Evolutionary conservation across 1,140 invertebrate species (phyloP), one percentile per base, ranked within the genome.

Genomic region (Papilio glaucus): DNA sequence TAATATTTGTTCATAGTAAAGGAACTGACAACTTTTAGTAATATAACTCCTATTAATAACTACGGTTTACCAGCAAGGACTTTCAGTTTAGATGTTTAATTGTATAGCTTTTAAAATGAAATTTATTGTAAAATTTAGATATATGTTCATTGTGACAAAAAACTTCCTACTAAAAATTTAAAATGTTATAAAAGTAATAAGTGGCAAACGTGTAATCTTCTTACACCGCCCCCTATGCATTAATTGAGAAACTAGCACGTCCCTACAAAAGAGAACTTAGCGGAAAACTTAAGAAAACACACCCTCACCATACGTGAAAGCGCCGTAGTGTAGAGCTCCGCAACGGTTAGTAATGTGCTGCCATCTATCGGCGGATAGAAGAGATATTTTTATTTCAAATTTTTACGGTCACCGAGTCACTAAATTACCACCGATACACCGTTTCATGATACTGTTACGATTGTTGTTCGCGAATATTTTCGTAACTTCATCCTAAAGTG

Each of bases 291-390:
- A 68, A 89, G 85, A 81, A 89, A 90, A 87, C 75, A 80, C 77
- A 74, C 76, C 74, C 65, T 73, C 73, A 80, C 77, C 77, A 77
- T 82, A 71, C 81, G 79, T 80, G 79, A 72, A 76, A 76, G 81
- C 81, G 78, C 79, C 77, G 84, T 76, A 83, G 80, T 83, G 71
- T 57, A 71, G 65, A 77, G 26, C 65, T 37, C 7, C 1, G 13
- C 78, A 49, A 29, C 57, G 62, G 73, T 68, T 63, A 60, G 33
- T 42, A 65, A 69, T 57, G 73, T 80, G 79, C 76, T 77, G 88
- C 90, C 90, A 92, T 90, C 90, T 92, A 63, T 84, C 80, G 78
- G 67, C 81, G 88, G 72, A 85, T 90, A 90, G 88, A 71, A 6
- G 72, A 82, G 72, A 74, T 76, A 78, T 13, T 79, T 87, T 85